phyloP scores from a whole-genome alignment of 2,797 vertebrate genomes.

The Poeciliopsis infans region DNA sequence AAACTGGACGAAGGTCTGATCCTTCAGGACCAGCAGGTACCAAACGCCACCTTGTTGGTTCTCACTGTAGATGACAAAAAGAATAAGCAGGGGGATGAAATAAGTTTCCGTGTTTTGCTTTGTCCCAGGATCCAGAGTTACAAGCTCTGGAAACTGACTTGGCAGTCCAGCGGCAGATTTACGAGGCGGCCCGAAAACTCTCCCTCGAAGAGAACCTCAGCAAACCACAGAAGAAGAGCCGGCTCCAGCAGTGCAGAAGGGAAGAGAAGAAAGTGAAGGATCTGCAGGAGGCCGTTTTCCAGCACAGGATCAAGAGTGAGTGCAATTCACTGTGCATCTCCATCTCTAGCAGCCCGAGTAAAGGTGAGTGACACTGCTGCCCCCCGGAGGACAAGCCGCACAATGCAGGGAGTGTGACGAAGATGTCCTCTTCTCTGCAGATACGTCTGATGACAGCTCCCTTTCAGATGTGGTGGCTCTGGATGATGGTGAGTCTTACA shows the following conservation, averaged over 20 bases:
- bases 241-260: conserved; percentile 83
- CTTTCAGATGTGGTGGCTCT: conserved; percentile 85
- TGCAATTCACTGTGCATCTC: conserved; percentile 66
- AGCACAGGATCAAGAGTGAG: conserved; percentile 75
- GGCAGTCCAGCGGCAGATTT: conserved; percentile 91
- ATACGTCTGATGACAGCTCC: conserved; percentile 87
- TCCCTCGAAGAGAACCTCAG: conserved; percentile 87
- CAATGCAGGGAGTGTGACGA: not conserved
- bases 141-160: conserved; percentile 86
- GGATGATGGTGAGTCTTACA: conserved; percentile 85
- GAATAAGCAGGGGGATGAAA: not conserved
- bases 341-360: conserved; percentile 52
- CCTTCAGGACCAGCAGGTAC: conserved; percentile 83
- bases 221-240: conserved; percentile 86
- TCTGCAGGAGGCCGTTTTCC: conserved; percentile 84
- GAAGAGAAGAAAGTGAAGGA: conserved; percentile 89
- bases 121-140: conserved; percentile 83
- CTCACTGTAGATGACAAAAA: not conserved
- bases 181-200: conserved; percentile 86
- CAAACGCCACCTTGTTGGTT: not conserved
- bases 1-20: conserved; percentile 88
- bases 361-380: conserved; percentile 67
- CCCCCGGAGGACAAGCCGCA: conserved; percentile 25
- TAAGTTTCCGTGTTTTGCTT: conserved; percentile 7
- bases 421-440: conserved; percentile 57